Percentiles rank a stretch among this genome's conserved stretches.
Conservation (phyloP, 2,113 vertebrate species). For the Melanerpes formicivorus region DNA sequence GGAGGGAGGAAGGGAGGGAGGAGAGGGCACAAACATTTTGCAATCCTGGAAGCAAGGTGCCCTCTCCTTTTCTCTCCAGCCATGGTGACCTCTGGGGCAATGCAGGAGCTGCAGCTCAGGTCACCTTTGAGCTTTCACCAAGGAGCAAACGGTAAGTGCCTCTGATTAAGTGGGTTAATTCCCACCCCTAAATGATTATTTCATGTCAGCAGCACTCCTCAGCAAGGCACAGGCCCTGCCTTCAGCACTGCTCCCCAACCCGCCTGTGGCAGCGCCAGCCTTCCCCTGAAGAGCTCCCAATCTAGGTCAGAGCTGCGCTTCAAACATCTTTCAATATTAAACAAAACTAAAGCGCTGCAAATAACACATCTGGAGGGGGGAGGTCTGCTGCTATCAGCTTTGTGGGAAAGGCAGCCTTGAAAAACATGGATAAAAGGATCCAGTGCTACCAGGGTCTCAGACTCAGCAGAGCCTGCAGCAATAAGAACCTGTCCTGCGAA, state of each 20-base stretch:
- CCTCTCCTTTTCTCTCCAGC: too few relatives aligned
- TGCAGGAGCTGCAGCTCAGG: not conserved
- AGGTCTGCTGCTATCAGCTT: not conserved
- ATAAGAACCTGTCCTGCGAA: fast-evolving
- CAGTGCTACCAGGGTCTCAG: not conserved
- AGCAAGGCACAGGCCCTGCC: not conserved
- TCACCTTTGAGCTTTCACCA: not conserved
- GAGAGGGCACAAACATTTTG: not conserved
- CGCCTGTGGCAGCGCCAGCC: not conserved
- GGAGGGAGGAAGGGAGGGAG: too few relatives aligned
- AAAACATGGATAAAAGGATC: not conserved
- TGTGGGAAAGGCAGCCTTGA: not conserved
- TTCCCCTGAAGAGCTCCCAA: constrained; percentile 23
- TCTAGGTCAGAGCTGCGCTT: constrained; percentile 47
- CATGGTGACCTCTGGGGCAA: fast-evolving
- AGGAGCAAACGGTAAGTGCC: fast-evolving
- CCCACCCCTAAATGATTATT: constrained; percentile 40
- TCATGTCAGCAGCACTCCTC: not conserved
- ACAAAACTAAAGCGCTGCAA: not conserved
- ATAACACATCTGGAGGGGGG: not conserved
- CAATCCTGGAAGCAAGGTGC: not conserved
- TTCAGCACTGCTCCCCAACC: not conserved
- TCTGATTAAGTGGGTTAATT: constrained; percentile 40
- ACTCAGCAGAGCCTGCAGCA: not conserved
- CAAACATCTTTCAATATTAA: constrained; percentile 32